Percentiles rank a stretch among this genome's conserved stretches.
These are phyloP conservation scores for Argyresthia albistria DNA, from an alignment of 2,888 invertebrate genomes.

Conservation along the genomic window DNA sequence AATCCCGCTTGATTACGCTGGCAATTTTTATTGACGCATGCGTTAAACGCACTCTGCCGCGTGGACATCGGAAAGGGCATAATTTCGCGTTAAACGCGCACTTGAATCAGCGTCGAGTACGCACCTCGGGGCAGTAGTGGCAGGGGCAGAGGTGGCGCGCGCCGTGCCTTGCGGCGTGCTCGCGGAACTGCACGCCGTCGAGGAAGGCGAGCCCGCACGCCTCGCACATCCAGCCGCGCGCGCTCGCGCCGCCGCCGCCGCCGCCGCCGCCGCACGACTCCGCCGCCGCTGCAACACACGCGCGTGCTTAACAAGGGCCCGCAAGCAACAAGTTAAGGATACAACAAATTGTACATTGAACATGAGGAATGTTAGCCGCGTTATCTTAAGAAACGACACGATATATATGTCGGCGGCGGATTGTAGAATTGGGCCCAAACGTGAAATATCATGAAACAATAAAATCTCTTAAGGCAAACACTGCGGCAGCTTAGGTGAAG, in stretches of 20 bases:
- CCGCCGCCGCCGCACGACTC: not conserved
- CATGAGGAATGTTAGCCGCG: too few relatives aligned
- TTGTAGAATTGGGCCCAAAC: too few relatives aligned
- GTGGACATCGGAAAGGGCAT: too few relatives aligned
- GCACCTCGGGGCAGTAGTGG: conserved; percentile 45
- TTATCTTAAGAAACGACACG: too few relatives aligned
- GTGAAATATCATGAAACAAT: too few relatives aligned
- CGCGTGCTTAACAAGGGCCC: not conserved
- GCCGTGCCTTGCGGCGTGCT: conserved; percentile 39
- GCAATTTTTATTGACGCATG: too few relatives aligned
- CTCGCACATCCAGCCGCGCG: conserved; percentile 43
- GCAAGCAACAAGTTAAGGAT: not conserved
- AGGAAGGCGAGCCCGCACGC: conserved; percentile 43
- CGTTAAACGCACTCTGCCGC: too few relatives aligned
- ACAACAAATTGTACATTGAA: not conserved
- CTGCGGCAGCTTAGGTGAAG: too few relatives aligned
- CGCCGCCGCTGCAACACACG: not conserved
- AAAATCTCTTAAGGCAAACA: too few relatives aligned
- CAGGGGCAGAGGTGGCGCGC: conserved; percentile 35
- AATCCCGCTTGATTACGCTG: too few relatives aligned
- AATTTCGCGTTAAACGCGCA: too few relatives aligned
- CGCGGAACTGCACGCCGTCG: conserved; percentile 32
- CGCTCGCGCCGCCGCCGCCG: conserved; percentile 7
- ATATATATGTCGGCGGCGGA: too few relatives aligned
- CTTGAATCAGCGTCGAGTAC: conserved; percentile 14